phyloP scores from a whole-genome alignment of 2,888 invertebrate genomes.

The Gymnocheta viridis region DNA sequence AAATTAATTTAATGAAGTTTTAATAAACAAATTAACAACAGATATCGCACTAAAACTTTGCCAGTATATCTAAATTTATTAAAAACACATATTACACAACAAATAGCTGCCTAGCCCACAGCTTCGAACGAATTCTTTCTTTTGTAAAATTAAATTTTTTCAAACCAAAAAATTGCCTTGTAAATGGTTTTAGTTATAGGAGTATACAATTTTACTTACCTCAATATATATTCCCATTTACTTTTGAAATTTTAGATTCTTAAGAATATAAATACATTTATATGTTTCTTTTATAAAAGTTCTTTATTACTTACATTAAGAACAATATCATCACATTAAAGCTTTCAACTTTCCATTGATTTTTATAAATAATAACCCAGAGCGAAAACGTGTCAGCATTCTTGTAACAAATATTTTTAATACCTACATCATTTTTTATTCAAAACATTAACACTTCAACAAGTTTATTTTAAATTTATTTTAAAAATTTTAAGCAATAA shows the following conservation, averaged over 20 bases:
- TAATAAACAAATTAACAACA: no score
- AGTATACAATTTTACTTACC: not conserved
- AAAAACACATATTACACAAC: no score
- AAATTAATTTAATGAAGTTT: no score
- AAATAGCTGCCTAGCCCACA: no score
- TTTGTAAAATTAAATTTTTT: no score
- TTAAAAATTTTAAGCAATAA: not conserved
- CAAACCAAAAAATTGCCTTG: not conserved
- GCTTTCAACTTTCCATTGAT: not conserved
- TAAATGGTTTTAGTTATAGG: not conserved
- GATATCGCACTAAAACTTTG: no score
- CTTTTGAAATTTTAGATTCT: not conserved
- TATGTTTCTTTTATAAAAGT: not conserved
- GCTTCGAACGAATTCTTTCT: no score
- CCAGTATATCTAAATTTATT: no score
- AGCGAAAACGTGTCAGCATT: slow-evolving; percentile 51
- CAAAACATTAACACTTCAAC: slow-evolving; percentile 63
- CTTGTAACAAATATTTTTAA: slow-evolving; percentile 52
- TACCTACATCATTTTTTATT: slow-evolving; percentile 15
- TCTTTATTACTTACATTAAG: not conserved
- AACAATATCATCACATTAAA: not conserved
- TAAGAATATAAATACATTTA: not conserved
- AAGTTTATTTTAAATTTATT: slow-evolving; percentile 50
- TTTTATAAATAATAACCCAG: slow-evolving; percentile 22
- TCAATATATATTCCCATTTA: not conserved